These are phyloP conservation scores for Athalia circularis DNA, from an alignment of 2,888 invertebrate species.

Conservation along the genomic window DNA sequence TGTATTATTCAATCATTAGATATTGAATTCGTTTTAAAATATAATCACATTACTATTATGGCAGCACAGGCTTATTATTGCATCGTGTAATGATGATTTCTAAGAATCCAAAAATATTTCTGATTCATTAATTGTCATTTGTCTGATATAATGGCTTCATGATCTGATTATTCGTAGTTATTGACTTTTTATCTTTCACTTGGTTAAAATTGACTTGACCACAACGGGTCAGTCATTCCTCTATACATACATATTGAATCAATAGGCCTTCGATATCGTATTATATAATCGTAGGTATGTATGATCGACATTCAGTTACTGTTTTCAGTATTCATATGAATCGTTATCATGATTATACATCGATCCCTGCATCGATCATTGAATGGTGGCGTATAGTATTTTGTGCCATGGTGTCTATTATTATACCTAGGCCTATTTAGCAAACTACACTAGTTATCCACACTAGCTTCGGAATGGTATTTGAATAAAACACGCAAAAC, in stretches of 20 bases:
- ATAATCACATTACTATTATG: slow-evolving; percentile 54
- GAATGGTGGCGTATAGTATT: slow-evolving; percentile 3
- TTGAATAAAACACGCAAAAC: background rate
- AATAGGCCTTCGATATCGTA: slow-evolving; percentile 12
- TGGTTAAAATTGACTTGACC: slow-evolving; percentile 2
- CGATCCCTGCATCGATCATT: slow-evolving; percentile 2
- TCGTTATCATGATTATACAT: background rate
- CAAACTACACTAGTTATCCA: slow-evolving; percentile 22
- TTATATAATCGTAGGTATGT: background rate
- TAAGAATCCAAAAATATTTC: slow-evolving; percentile 40
- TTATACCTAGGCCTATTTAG: slow-evolving; percentile 29
- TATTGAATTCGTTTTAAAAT: slow-evolving; percentile 52
- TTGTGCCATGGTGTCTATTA: slow-evolving; percentile 22
- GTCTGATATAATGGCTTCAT: background rate
- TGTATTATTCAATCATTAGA: slow-evolving; percentile 48
- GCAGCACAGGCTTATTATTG: slow-evolving; percentile 60
- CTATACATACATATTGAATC: slow-evolving; percentile 9
- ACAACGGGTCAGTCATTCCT: background rate
- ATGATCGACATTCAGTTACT: background rate
- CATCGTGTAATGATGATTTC: slow-evolving; percentile 51
- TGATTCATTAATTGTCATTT: background rate
- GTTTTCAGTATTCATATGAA: background rate
- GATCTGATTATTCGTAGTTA: background rate
- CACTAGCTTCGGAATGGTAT: background rate
- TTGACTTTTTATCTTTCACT: slow-evolving; percentile 3